phyloP scores from a whole-genome alignment of 2,888 invertebrate species.

The Leptopilina myrica region DNA sequence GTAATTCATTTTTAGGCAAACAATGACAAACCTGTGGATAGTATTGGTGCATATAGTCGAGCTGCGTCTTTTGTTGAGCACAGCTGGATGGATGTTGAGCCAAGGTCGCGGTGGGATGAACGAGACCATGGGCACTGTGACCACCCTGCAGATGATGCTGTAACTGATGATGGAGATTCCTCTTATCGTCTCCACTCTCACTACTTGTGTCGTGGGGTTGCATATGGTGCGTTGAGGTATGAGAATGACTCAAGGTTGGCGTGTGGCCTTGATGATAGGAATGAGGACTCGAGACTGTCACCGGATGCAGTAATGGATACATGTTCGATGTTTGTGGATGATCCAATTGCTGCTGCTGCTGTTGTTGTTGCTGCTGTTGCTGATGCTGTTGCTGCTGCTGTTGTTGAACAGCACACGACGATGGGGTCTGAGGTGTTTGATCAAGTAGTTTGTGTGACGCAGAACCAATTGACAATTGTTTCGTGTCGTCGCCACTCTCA shows the following conservation, averaged over 20 bases:
- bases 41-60: slow-evolving; percentile 75
- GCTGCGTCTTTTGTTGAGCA: slow-evolving; percentile 74
- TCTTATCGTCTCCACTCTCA: slow-evolving; percentile 72
- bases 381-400: slow-evolving; percentile 57
- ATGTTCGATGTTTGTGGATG: slow-evolving; percentile 70
- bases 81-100: slow-evolving; percentile 71
- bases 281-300: slow-evolving; percentile 72
- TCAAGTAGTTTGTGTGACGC: slow-evolving; percentile 50
- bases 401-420: slow-evolving; percentile 49
- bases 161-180: slow-evolving; percentile 73
- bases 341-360: slow-evolving; percentile 56
- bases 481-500: slow-evolving; percentile 74
- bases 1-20: neutral
- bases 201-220: slow-evolving; percentile 70
- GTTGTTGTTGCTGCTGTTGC: slow-evolving; percentile 63
- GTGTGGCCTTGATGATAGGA: slow-evolving; percentile 72
- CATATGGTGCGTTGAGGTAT: slow-evolving; percentile 71
- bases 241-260: slow-evolving; percentile 68
- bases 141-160: slow-evolving; percentile 72
- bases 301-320: slow-evolving; percentile 72
- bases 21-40: slow-evolving; percentile 70
- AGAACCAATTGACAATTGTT: slow-evolving; percentile 65
- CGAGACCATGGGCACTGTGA: slow-evolving; percentile 66
- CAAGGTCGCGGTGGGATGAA: slow-evolving; percentile 73
- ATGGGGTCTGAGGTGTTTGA: slow-evolving; percentile 53